Evolutionary conservation across 2,797 vertebrate species (phyloP), one percentile per base, ranked within the genome.

Genomic region (Fratercula arctica): DNA sequence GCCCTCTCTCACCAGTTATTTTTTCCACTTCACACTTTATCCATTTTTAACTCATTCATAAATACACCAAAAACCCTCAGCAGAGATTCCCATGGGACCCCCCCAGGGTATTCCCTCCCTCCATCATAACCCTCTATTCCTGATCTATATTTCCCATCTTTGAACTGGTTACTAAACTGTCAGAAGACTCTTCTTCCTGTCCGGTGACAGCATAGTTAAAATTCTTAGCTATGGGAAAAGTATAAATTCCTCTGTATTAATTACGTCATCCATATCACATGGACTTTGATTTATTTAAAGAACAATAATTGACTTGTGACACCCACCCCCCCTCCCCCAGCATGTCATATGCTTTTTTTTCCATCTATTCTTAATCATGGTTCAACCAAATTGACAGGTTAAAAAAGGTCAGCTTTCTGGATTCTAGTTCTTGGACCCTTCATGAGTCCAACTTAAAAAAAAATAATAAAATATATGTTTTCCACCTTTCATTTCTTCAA

Each of bases 81-180:
- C 29, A 66, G 29, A 45, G 29, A 45, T 66, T 89, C 73, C 57
- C 51, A 6, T 45, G 57, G 57, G 73, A 66, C 4, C 7, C 28
- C 13, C 50, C 9, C 9, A 13, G 51, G 67, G 31, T 26, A 7
- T 39, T 78, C 33, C 46, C 20, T 79, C n/a, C 17, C 45, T 31
- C 26, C 43, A 54, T 6, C 43, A 35, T 28, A 69, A 45, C 51
- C 39, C n/a, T 93, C 73, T 82, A 63, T 67, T 76, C 66, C 50
- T 19, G 45, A 33, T 54, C 90, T 88, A 81, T 53, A 61, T 88
- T 97, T 94, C 86, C 78, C 74, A 89, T 23, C 81, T 96, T 95
- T 97, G 92, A 95, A 80, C 74, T 77, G 67, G 67, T 45, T 53
- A 39, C 45, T 77, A n/a, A 85, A 69, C 74, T 79, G n/a, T 60